Percentiles rank a stretch among this genome's conserved stretches.
phyloP scores from a whole-genome alignment of 2,113 vertebrate species.

The Alligator mississippiensis region DNA sequence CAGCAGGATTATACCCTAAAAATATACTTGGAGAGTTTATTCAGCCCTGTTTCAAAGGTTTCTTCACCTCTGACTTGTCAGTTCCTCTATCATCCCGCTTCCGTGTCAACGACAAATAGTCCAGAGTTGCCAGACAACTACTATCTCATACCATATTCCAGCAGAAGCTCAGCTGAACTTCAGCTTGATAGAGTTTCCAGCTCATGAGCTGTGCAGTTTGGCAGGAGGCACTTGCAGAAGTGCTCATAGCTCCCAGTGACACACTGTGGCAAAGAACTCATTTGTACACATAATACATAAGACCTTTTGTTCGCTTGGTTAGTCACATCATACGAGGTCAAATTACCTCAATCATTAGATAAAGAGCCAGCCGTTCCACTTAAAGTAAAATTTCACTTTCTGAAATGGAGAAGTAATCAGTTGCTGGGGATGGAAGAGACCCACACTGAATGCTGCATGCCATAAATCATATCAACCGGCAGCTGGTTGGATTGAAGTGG shows the following conservation, averaged over 20 bases:
- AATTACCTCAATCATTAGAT: not conserved
- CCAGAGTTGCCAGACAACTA: accelerated
- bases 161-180: not conserved
- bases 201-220: not conserved
- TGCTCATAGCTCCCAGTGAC: not conserved
- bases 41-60: not conserved
- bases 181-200: not conserved
- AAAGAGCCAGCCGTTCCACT: not conserved
- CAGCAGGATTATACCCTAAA: not conserved
- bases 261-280: not conserved
- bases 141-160: not conserved
- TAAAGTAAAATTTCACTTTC: constrained; percentile 23
- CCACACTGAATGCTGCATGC: not conserved
- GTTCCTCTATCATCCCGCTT: not conserved
- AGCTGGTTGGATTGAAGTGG: constrained; percentile 7
- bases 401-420: not conserved
- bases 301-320: not conserved
- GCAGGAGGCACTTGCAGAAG: not conserved
- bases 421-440: not conserved
- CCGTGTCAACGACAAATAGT: not conserved
- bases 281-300: not conserved
- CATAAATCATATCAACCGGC: not conserved
- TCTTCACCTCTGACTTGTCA: not conserved
- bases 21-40: not conserved
- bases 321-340: not conserved